These are phyloP conservation scores for Drosophila fuyamai DNA, from an alignment of 1,140 invertebrate genomes.

Conservation along the genomic window DNA sequence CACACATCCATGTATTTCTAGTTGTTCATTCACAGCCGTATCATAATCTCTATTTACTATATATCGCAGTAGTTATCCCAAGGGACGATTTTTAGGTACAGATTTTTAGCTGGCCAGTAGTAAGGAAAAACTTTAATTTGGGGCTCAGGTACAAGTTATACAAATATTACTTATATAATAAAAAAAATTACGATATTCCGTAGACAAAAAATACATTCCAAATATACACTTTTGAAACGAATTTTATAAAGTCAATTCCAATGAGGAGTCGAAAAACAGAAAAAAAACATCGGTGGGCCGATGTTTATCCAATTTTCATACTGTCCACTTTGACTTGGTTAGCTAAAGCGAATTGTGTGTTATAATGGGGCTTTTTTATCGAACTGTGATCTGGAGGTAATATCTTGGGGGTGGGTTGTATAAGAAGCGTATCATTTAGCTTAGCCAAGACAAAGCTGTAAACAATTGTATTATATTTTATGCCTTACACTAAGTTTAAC, in stretches of 20 bases:
- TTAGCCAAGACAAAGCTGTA: conserved; percentile 47
- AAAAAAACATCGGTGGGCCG: conserved; percentile 24
- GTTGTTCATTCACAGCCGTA: conserved; percentile 39
- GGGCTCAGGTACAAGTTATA: conserved; percentile 65
- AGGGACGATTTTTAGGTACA: conserved; percentile 43
- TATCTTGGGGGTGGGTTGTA: conserved; percentile 17
- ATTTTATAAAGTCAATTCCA: conserved; percentile 69
- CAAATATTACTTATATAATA: conserved; percentile 60
- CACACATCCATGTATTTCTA: conserved; percentile 38
- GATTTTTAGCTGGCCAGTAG: conserved; percentile 57
- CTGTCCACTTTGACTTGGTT: conserved; percentile 36
- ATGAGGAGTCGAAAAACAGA: conserved; percentile 12
- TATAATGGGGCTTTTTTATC: conserved; percentile 13
- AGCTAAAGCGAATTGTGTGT: conserved; percentile 21
- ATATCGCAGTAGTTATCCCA: conserved; percentile 58
- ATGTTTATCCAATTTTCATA: conserved; percentile 17
- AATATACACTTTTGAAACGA: conserved; percentile 65
- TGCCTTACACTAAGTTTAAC: conserved; percentile 57
- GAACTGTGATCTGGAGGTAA: conserved; percentile 46
- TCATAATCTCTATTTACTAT: conserved; percentile 47
- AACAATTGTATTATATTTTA: conserved; percentile 75
- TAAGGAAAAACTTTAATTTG: conserved; percentile 31
- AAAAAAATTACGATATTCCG: conserved; percentile 12
- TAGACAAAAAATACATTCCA: conserved; percentile 19
- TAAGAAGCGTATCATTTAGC: conserved; percentile 36